phyloP scores from a whole-genome alignment of 1,140 invertebrate genomes.

The Plodia interpunctella region DNA sequence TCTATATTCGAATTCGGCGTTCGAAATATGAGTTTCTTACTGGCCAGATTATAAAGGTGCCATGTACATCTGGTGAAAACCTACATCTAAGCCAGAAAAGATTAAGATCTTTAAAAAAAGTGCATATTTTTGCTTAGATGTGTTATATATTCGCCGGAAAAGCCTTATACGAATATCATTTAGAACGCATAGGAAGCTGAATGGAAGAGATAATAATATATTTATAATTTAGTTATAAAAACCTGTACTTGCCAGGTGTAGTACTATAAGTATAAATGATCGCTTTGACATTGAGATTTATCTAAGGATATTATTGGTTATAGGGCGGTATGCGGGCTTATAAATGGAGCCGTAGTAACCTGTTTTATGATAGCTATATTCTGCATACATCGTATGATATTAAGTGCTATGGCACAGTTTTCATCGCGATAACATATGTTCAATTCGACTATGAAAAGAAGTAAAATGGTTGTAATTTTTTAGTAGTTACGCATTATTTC shows the following conservation, averaged over 20 bases:
- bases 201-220: background rate
- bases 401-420: too few species aligned
- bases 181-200: background rate
- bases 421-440: too few species aligned
- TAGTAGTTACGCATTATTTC: too few species aligned
- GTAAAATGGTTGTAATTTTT: too few species aligned
- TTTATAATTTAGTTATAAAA: background rate
- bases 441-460: too few species aligned
- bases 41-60: background rate
- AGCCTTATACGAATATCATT: background rate
- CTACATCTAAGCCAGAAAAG: too few species aligned
- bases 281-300: constrained; percentile 5
- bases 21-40: background rate
- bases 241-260: background rate
- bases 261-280: background rate
- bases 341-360: background rate
- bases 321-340: constrained; percentile 9
- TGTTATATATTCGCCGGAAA: background rate
- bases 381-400: background rate
- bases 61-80: background rate
- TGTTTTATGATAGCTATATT: background rate
- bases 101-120: too few species aligned
- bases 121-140: background rate
- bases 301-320: constrained; percentile 4
- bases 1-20: background rate